A percentile compares a stretch with the other conserved stretches of the same genome.
phyloP scores from a whole-genome alignment of 2,113 vertebrate genomes.

The Pachyramphus minor region DNA sequence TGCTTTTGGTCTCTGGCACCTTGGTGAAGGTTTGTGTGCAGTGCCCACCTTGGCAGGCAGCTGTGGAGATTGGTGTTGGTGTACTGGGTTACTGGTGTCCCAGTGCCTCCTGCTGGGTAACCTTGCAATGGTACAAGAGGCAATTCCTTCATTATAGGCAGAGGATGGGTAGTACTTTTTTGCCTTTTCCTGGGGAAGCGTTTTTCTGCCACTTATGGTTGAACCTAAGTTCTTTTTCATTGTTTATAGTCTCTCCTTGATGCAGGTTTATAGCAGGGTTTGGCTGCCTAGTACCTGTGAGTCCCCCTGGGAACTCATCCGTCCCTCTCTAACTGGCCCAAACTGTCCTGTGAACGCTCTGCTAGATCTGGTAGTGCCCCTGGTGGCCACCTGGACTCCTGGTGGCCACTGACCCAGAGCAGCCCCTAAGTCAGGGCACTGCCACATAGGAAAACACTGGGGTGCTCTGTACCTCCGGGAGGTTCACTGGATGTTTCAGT shows the following conservation, averaged over 20 bases:
- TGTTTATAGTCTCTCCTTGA: not conserved
- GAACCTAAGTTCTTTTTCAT: not conserved
- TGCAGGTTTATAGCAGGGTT: not conserved
- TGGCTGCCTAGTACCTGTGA: not conserved
- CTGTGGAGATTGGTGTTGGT: rapidly evolving
- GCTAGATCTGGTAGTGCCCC: not conserved
- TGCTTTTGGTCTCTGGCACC: not conserved
- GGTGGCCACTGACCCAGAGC: not conserved
- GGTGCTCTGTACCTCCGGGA: not conserved
- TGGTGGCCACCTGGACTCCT: not conserved
- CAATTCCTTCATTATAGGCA: not conserved
- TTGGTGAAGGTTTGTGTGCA: not conserved
- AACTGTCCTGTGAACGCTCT: rapidly evolving
- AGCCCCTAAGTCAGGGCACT: not conserved
- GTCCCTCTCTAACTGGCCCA: not conserved
- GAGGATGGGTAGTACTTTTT: not conserved
- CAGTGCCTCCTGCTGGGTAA: not conserved
- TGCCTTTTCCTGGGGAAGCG: not conserved
- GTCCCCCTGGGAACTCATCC: not conserved
- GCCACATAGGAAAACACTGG: not conserved
- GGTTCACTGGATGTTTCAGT: rapidly evolving
- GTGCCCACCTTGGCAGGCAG: not conserved
- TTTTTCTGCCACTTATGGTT: not conserved
- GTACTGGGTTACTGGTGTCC: not conserved
- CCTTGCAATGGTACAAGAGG: not conserved